Evolutionary conservation across 2,888 invertebrate genomes (phyloP).

Genomic region (Pyrrhosoma nymphula): DNA sequence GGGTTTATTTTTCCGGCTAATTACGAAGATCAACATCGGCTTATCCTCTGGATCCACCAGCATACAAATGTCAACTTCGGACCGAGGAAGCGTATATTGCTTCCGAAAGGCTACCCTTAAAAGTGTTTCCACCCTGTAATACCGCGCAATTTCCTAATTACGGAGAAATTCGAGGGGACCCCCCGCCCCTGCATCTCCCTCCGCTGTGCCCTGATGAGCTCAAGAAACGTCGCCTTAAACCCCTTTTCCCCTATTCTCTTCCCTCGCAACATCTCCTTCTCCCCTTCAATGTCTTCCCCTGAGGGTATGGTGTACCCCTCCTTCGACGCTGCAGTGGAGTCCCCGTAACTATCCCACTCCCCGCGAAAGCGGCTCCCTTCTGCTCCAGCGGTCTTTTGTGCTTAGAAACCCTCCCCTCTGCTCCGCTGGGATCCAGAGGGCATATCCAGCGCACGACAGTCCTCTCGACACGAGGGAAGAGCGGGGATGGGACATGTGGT

Average conservation of each 20-base stretch:
- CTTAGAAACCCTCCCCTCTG: not conserved
- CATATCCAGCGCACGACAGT: not conserved
- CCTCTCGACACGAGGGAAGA: not conserved
- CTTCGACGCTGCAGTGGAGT: too few species aligned
- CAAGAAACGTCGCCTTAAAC: not conserved
- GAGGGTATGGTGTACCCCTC: not conserved
- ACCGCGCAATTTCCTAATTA: constrained; percentile 31
- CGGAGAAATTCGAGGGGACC: not conserved
- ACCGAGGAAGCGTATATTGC: not conserved
- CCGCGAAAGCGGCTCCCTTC: not conserved
- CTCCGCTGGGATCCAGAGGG: not conserved
- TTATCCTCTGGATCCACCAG: not conserved
- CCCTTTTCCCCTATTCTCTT: not conserved
- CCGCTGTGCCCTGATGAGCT: not conserved
- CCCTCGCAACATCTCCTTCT: not conserved
- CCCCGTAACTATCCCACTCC: not conserved
- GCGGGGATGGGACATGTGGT: constrained; percentile 8
- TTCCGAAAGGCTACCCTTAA: constrained; percentile 26
- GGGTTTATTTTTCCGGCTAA: constrained; percentile 11
- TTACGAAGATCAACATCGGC: not conserved
- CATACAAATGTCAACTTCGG: not conserved
- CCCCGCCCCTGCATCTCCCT: not conserved
- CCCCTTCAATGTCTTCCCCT: not conserved
- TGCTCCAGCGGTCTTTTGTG: not conserved
- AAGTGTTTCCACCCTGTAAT: constrained; percentile 13